phyloP scores from a whole-genome alignment of 2,113 vertebrate genomes.

The Halichoeres trimaculatus region DNA sequence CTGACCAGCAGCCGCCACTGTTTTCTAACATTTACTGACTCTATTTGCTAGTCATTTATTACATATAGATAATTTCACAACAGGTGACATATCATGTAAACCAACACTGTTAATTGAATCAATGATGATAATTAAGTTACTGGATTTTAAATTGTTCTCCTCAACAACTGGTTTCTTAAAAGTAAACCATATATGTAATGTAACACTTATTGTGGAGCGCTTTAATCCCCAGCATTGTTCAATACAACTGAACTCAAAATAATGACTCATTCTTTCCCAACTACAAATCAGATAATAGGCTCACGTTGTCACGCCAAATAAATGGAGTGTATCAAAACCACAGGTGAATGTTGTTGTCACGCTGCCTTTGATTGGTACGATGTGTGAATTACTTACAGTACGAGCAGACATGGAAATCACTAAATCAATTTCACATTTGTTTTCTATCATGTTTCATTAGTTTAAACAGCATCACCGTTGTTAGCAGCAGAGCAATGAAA shows the following conservation, averaged over 20 bases:
- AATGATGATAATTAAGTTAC: too few species aligned
- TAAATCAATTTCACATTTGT: conserved; percentile 49
- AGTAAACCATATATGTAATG: background rate
- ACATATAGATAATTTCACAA: too few species aligned
- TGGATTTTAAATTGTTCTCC: too few species aligned
- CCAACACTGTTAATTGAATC: too few species aligned
- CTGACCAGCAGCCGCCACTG: too few species aligned
- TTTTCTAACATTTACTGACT: too few species aligned
- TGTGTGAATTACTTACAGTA: conserved; percentile 32
- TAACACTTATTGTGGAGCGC: background rate
- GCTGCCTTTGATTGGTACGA: conserved; percentile 18
- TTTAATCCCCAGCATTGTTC: background rate
- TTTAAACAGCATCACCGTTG: conserved; percentile 6
- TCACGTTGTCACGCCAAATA: background rate
- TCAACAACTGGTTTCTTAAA: background rate
- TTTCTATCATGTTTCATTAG: conserved; percentile 58
- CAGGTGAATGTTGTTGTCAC: conserved; percentile 12
- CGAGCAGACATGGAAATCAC: conserved; percentile 18
- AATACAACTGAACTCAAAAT: background rate
- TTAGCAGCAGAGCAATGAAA: background rate
- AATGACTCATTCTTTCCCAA: background rate
- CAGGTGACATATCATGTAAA: too few species aligned
- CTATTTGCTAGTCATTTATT: too few species aligned
- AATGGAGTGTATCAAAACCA: conserved; percentile 13
- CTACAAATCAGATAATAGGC: background rate